Conservation (phyloP, 2,888 invertebrate genomes). For the Xestia xanthographa region DNA sequence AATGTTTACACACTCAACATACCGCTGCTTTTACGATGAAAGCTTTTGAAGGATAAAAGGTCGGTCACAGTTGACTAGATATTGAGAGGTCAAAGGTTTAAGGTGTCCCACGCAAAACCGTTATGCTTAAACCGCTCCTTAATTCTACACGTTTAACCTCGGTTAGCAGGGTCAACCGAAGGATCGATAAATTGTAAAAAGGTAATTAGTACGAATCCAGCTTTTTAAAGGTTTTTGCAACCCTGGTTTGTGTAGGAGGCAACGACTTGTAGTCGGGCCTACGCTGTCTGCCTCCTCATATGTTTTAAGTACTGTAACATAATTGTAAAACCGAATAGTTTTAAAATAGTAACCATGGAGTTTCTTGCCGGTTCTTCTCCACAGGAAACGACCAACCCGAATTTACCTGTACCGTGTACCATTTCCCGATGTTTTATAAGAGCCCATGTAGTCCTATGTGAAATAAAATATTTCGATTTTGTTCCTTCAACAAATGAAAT, state of each 20-base stretch:
- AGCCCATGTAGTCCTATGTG: too few species aligned
- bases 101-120: background rate
- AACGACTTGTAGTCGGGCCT: too few species aligned
- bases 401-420: too few species aligned
- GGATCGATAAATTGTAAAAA: slow-evolving; percentile 13
- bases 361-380: too few species aligned
- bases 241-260: too few species aligned
- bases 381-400: too few species aligned
- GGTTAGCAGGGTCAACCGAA: slow-evolving; percentile 2
- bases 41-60: slow-evolving; percentile 40
- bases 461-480: too few species aligned
- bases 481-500: background rate
- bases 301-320: too few species aligned
- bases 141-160: slow-evolving; percentile 25
- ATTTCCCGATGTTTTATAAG: too few species aligned
- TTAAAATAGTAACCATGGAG: too few species aligned
- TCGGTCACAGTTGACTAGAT: slow-evolving; percentile 36
- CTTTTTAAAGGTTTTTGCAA: background rate
- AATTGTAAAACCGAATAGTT: too few species aligned
- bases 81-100: slow-evolving; percentile 31
- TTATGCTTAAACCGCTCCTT: slow-evolving; percentile 18
- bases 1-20: slow-evolving; percentile 7
- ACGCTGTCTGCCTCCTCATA: too few species aligned
- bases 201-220: background rate
- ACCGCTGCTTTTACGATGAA: slow-evolving; percentile 19